Evolutionary conservation across 1,140 invertebrate species (phyloP), one percentile per base, ranked within the genome.

Genomic region (Leucophenga varia): DNA sequence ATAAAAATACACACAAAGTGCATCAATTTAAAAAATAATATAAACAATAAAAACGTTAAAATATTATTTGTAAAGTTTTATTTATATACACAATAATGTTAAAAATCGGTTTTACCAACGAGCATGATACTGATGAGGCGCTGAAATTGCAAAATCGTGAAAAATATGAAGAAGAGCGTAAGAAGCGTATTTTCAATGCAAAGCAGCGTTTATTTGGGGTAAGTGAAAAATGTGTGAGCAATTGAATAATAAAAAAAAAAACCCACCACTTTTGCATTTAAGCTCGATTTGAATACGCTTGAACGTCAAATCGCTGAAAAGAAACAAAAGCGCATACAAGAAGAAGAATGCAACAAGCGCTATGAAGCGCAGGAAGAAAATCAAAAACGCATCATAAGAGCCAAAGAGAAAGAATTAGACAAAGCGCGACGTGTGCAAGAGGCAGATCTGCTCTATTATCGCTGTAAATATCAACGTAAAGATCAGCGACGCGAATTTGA

Each of bases 101-200:
- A 25, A 25, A 25, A 25, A 25, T 25, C 10, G 22, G 22, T 10
- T 5, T 25, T 6, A 25, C 22, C 5, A 67, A 63, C 9, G 39
- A 57, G 34, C 46, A 36, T 18, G 63, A 67, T 9, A 7, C 12
- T 30, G 7, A 86, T 64, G 86, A 92, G 70, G 84, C 86, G 6
- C 86, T 89, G 37, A 81, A 83, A 28, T 86, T 91, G 52, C 85
- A 90, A 65, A 82, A 85, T 47, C 79, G 85, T 18, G 76, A 86
- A 43, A 83, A 83, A 55, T 81, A 81, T 54, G 91, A 95, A 78
- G 85, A 88, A 50, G 84, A 88, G 52, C 82, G 91, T 54, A 88
- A 90, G 64, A 76, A 79, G 13, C 79, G 91, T 49, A 92, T 95
- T 45, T 94, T 94, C 63, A 90, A 93, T 79, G 82, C 89, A 2